phyloP scores from a whole-genome alignment of 2,888 invertebrate genomes.

The Troides oblongomaculatus region DNA sequence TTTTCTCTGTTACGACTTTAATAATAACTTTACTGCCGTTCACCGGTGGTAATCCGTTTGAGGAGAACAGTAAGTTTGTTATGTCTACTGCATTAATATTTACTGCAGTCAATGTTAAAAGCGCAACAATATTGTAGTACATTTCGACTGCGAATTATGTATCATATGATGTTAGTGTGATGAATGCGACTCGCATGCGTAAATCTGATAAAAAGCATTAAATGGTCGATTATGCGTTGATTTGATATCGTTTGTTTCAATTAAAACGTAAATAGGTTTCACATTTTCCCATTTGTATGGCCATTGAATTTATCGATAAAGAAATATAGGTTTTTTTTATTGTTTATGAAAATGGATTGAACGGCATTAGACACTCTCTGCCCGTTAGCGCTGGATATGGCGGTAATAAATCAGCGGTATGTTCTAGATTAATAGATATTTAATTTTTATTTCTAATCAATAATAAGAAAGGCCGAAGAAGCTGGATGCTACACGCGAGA shows the following conservation, averaged over 20 bases:
- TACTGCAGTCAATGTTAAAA: not conserved
- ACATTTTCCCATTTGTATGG: not conserved
- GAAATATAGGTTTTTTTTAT: not conserved
- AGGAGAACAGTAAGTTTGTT: not conserved
- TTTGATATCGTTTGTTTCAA: constrained; percentile 1
- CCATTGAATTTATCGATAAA: not conserved
- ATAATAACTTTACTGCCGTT: not conserved
- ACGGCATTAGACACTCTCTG: too few species aligned
- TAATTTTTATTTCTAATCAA: too few species aligned
- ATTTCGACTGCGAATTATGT: too few species aligned
- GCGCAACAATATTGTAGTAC: too few species aligned
- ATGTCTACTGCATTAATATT: not conserved
- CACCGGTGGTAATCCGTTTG: not conserved
- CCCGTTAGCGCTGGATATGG: too few species aligned
- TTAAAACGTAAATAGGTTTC: not conserved
- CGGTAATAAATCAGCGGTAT: too few species aligned
- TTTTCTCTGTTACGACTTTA: not conserved
- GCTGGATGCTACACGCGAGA: too few species aligned
- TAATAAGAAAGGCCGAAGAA: too few species aligned
- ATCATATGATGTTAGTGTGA: not conserved
- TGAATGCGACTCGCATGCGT: not conserved
- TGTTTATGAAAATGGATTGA: too few species aligned
- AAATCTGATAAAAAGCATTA: not conserved
- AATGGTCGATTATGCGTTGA: not conserved
- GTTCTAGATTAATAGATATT: too few species aligned